A percentile compares a stretch with the other conserved stretches of the same genome.
These are phyloP conservation scores for Protomyctophum bolini DNA, from an alignment of 2,113 vertebrate species.

Conservation along the genomic window DNA sequence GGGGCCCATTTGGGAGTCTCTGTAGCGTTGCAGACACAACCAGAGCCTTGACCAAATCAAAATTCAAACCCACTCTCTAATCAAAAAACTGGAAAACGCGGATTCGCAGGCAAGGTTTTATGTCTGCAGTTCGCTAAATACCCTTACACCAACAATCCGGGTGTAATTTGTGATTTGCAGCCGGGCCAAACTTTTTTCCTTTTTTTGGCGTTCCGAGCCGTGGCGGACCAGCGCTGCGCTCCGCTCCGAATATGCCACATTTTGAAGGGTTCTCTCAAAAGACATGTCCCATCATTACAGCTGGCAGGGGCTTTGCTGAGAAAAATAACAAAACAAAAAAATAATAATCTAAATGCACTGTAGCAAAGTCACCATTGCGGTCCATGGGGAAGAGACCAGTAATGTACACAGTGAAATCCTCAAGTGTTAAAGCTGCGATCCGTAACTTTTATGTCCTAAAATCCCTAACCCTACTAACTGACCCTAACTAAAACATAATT, in stretches of 20 bases:
- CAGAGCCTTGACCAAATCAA: constrained; percentile 74
- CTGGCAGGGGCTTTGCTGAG: constrained; percentile 32
- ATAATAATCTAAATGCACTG: constrained; percentile 24
- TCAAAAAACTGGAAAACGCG: constrained; percentile 67
- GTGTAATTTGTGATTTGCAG: constrained; percentile 70
- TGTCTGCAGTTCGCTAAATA: constrained; percentile 67
- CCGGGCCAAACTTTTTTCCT: constrained; percentile 45
- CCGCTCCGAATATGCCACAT: constrained; percentile 21
- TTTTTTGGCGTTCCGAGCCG: constrained; percentile 25
- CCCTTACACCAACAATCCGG: constrained; percentile 59
- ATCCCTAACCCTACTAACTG: too few relatives aligned
- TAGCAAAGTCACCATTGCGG: constrained; percentile 36
- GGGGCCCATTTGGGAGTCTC: constrained; percentile 60
- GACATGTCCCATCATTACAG: constrained; percentile 57
- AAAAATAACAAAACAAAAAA: constrained; percentile 27
- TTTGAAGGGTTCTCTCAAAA: constrained; percentile 15
- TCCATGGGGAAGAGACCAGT: constrained; percentile 33
- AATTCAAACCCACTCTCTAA: constrained; percentile 77
- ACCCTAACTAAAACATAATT: too few relatives aligned
- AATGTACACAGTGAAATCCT: constrained; percentile 8
- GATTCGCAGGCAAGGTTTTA: constrained; percentile 60
- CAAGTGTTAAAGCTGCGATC: too few relatives aligned
- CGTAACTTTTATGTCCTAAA: too few relatives aligned
- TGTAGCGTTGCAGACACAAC: constrained; percentile 62
- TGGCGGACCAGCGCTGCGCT: constrained; percentile 31